Percentiles rank a stretch among this genome's conserved stretches.
These are phyloP conservation scores for Reinhardtius hippoglossoides DNA, from an alignment of 2,113 vertebrate genomes.

Conservation along the genomic window DNA sequence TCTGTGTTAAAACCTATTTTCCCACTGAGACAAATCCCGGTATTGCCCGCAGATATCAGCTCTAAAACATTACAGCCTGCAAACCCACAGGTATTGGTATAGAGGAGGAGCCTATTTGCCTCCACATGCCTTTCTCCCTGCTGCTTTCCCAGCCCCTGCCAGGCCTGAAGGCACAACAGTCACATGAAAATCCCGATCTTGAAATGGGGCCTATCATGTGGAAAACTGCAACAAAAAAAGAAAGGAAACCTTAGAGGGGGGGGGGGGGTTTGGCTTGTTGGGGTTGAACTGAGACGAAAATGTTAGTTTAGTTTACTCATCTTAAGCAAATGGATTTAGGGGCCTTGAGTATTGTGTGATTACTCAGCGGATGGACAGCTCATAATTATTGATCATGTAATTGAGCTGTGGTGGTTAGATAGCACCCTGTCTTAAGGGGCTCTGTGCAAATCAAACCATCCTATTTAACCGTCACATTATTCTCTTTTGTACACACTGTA, in stretches of 20 bases:
- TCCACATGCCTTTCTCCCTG: slow-evolving; percentile 12
- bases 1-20: slow-evolving; percentile 16
- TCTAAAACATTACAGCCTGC: no score
- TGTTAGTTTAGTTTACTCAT: slow-evolving; percentile 49
- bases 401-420: slow-evolving; percentile 60
- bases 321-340: slow-evolving; percentile 36
- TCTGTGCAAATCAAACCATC: slow-evolving; percentile 41
- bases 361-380: slow-evolving; percentile 67
- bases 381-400: slow-evolving; percentile 74
- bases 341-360: slow-evolving; percentile 62
- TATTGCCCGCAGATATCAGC: neutral
- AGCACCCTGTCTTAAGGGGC: slow-evolving; percentile 50
- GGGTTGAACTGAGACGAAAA: slow-evolving; percentile 21
- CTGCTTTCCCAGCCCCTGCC: slow-evolving; percentile 1
- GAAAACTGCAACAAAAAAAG: slow-evolving; percentile 5
- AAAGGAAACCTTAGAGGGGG: neutral
- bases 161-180: slow-evolving; percentile 67
- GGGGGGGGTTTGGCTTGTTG: neutral
- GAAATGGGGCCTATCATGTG: slow-evolving; percentile 59
- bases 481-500: neutral
- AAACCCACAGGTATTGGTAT: slow-evolving; percentile 25
- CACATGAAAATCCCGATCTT: slow-evolving; percentile 69
- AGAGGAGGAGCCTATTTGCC: neutral
- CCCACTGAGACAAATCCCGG: slow-evolving; percentile 1
- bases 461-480: slow-evolving; percentile 64